Evolutionary conservation across 2,797 vertebrate genomes (phyloP).

Genomic region (Crocodylus rhombifer): DNA sequence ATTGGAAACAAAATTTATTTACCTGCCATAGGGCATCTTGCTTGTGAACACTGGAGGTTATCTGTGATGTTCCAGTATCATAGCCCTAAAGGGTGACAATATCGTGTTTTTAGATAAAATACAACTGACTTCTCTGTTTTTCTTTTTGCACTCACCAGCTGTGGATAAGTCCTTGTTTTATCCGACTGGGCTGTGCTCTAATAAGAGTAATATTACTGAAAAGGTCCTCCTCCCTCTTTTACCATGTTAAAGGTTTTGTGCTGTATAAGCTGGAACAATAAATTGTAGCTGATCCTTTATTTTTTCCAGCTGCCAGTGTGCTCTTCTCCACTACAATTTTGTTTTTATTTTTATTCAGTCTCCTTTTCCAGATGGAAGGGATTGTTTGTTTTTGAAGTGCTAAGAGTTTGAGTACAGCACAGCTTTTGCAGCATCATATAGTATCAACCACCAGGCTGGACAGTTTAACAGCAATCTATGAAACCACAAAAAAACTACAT

Average conservation of each 20-base stretch:
- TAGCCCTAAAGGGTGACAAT: conserved; percentile 61
- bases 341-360: conserved; percentile 62
- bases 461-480: conserved; percentile 57
- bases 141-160: conserved; percentile 30
- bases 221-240: conserved; percentile 38
- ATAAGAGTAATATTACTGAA: conserved; percentile 58
- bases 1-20: conserved; percentile 77
- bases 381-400: conserved; percentile 45
- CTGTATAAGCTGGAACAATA: conserved; percentile 59
- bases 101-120: conserved; percentile 60
- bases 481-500: conserved; percentile 50
- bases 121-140: conserved; percentile 48
- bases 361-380: conserved; percentile 55
- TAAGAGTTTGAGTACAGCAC: conserved; percentile 49
- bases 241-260: conserved; percentile 31
- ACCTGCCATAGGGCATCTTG: conserved; percentile 63
- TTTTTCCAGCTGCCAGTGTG: conserved; percentile 23
- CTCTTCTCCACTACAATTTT: conserved; percentile 41
- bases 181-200: conserved; percentile 54
- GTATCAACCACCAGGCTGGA: conserved; percentile 39
- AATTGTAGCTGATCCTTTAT: conserved; percentile 44
- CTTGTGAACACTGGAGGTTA: conserved; percentile 52
- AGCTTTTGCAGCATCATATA: conserved; percentile 55
- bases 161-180: conserved; percentile 63
- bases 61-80: conserved; percentile 58